Evolutionary conservation across 2,888 invertebrate genomes (phyloP), one percentile per base, ranked within the genome.

Genomic region (Caenorhabditis japonica): DNA sequence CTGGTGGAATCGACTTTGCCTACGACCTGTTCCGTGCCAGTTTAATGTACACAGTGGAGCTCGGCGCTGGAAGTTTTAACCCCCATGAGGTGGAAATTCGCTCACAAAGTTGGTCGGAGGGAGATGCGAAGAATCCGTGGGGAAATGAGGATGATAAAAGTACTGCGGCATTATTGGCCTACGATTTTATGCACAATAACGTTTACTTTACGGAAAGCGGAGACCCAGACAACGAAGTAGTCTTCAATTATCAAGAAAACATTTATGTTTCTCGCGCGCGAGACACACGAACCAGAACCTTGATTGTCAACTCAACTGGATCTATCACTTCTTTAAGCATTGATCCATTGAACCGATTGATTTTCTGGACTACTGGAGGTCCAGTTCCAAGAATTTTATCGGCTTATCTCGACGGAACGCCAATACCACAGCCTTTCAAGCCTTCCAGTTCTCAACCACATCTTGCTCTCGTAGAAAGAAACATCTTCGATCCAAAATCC

Each of bases 271-370:
- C 62, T 1, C 19, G 52, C 44, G 13, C 44, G 0, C 36, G 47
- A 10, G 25, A 44, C 13, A 43, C 44, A 2, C 30, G 30, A 4
- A 58, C 62, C 2, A 41, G 61, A 19, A 62, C 62, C 10, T 30
- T 71, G 0, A n/a, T 71, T 5, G 51, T 71, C 36, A 71, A 61
- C 41, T 61, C 71, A 12, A 71, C 71, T 5, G 71, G 71, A 51
- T 15, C 38, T 4, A 62, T 71, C 10, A 38, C 49, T 23, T 56
- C 71, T 0, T 25, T 71, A 8, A 19, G 56, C 13, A 58, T 71
- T 19, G 61, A 51, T 38, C 71, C 71, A 8, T 33, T 58, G 17
- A n/a, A 34, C 19, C 36, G 58, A 23, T 49, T 41, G 8, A 13
- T 71, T 10, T 71, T 71, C 58, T 71, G 71, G 71, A 51, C 38